Base-by-base conservation (phyloP, 2,888 invertebrate genomes). In the Eristalis pertinax region DNA sequence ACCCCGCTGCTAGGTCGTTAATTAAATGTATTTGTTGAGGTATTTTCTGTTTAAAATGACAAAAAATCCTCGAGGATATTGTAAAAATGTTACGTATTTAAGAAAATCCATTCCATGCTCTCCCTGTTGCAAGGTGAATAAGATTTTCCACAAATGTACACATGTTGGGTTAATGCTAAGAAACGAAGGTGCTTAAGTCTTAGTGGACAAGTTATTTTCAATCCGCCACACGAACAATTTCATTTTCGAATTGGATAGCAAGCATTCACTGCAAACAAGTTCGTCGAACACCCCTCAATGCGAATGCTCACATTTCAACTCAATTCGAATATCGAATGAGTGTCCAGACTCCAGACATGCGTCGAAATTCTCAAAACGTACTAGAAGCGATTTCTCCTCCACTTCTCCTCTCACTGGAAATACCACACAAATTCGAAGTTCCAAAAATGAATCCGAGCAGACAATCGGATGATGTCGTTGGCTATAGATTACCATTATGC, bases 391-490 rank as follows among this genome's bases (percentile, higher is more conserved):
- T 0, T 41, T 8, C 32, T 58, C 80, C 58, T 69, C 35, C 2
- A n/a, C 8, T 15, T 2, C 2, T 26, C 38, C 56, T 64, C 5
- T 22, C 19, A 19, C 50, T 62, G 63, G 56, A 75, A 74, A 2
- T 26, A 5, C 38, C 35, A 26, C 74, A 26, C 74, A 50, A 4
- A 26, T 70, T 76, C 62, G 80, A 76, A 0, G 22, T 72, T 85
- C 80, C 80, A 81, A 43, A 68, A 85, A 85, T 85, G 84, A 81
- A 81, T 24, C 10, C 2, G 19, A 50, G 50, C 50, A 50, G 19
- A 50, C 50, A 50, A 50, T 50, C 50, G 19, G 50, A 50, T 19
- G 50, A 50, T 50, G n/a, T 7, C 19, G 19, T 19, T 8, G 26
- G 15, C 41, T 35, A 26, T 10, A 29, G 50, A 50, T 68, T 32